Base-by-base conservation (phyloP, 2,113 vertebrate species). In the Sylvilagus bachmani region DNA sequence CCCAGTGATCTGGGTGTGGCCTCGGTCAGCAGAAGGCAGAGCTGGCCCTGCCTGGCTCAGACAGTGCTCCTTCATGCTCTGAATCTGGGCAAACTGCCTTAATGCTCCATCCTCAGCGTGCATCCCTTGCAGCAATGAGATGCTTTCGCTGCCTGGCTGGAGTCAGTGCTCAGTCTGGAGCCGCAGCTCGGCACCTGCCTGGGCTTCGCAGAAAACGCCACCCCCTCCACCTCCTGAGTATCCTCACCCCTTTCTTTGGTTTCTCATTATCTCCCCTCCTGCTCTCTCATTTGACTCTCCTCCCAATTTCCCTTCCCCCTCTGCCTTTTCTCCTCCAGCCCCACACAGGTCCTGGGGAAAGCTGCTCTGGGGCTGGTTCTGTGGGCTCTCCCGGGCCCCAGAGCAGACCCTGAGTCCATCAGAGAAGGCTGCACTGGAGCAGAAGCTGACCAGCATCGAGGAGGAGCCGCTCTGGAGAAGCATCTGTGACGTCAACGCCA, bases 391-490 rank as follows among this genome's bases (percentile, higher is more conserved):
- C 0, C 70, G 70, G 0, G 0, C 49, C 19, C 84, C 92, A 0
- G 95, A 31, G 0, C 95, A 87, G 27, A 86, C 82, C 3, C 92
- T 98, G 89, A 98, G 98, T 92, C 95, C 53, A 10, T 98, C 98
- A 16, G 98, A 99, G 75, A 97, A 62, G 91, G 97, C 97, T 2
- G 98, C 77, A 1, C 81, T 97, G 80, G 97, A 99, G 86, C 97
- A 3, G 95, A 98, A 98, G 31, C 97, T 99, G 84, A 99, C 98
- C 81, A 99, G 98, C 95, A 99, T 99, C 0, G 64, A 98, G 67
- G 99, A 99, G 58, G 31, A 98, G 29, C 98, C 98, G 0, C 21
- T 98, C 2, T 99, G 99, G 99, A 99, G 95, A 95, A 91, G 2
- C 0, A 85, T 99, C 90, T 99, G 99, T 84, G 94, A 99, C 1